These are phyloP conservation scores for Plagodis dolabraria DNA, from an alignment of 2,888 invertebrate genomes.

Conservation along the genomic window DNA sequence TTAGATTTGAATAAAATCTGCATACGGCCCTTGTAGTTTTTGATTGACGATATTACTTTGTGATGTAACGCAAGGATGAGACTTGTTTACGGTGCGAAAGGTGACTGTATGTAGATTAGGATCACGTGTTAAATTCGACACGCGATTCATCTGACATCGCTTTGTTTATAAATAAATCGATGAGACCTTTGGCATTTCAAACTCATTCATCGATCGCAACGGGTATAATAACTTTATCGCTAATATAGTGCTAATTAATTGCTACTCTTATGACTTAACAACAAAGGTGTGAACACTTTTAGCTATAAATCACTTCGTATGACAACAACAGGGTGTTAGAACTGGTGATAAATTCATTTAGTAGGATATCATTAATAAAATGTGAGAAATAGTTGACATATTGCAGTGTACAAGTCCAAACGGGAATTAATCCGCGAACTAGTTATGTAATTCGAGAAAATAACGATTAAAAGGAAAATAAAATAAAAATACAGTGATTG, in stretches of 20 bases:
- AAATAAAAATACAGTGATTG: too few relatives aligned
- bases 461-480: too few relatives aligned
- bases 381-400: slow-evolving; percentile 78
- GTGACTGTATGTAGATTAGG: slow-evolving; percentile 79
- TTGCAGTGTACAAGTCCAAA: slow-evolving; percentile 53
- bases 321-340: slow-evolving; percentile 38
- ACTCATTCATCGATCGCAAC: slow-evolving; percentile 52
- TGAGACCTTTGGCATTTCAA: slow-evolving; percentile 54
- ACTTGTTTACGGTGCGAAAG: slow-evolving; percentile 69
- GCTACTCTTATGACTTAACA: slow-evolving; percentile 45
- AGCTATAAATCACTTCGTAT: slow-evolving; percentile 38
- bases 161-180: slow-evolving; percentile 50
- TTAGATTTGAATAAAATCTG: slow-evolving; percentile 70
- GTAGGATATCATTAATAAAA: slow-evolving; percentile 62
- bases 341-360: slow-evolving; percentile 52
- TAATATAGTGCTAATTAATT: slow-evolving; percentile 41
- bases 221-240: slow-evolving; percentile 29
- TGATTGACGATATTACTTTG: slow-evolving; percentile 70
- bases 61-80: slow-evolving; percentile 64
- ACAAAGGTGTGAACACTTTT: slow-evolving; percentile 54
- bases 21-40: slow-evolving; percentile 67
- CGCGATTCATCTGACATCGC: slow-evolving; percentile 66
- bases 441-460: slow-evolving; percentile 3
- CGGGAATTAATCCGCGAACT: slow-evolving; percentile 7
- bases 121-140: slow-evolving; percentile 68